Conservation (phyloP, 2,113 vertebrate species). For the Scopus umbretta region DNA sequence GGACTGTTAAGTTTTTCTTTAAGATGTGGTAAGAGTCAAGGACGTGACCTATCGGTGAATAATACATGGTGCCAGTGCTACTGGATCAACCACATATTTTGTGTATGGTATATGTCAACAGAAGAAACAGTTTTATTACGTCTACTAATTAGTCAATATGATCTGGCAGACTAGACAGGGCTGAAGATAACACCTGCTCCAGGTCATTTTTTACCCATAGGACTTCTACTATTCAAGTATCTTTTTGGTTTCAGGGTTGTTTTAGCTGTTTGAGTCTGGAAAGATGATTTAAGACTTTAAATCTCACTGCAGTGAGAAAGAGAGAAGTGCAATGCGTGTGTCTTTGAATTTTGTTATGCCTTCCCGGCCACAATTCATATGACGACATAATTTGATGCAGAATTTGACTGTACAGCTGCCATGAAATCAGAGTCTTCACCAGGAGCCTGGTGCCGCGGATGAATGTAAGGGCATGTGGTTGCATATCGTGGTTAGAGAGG, state of each 20-base stretch:
- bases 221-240: not conserved
- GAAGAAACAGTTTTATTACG: not conserved
- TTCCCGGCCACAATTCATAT: not conserved
- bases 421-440: not conserved
- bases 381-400: not conserved
- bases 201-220: not conserved
- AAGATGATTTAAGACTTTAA: not conserved
- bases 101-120: not conserved
- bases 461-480: not conserved
- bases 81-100: not conserved
- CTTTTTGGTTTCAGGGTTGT: not conserved
- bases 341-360: not conserved
- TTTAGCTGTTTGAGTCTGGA: not conserved
- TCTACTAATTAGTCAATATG: not conserved
- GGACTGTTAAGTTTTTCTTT: not conserved
- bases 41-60: fast-evolving
- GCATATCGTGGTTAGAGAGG: not conserved
- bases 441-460: not conserved
- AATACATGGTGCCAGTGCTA: not conserved
- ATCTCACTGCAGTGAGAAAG: not conserved
- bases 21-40: not conserved
- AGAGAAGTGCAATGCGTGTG: not conserved
- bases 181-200: not conserved
- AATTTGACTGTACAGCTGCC: not conserved
- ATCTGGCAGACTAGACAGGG: not conserved